phyloP scores from a whole-genome alignment of 2,888 invertebrate species.

The Rambutsinella grinnellia region DNA sequence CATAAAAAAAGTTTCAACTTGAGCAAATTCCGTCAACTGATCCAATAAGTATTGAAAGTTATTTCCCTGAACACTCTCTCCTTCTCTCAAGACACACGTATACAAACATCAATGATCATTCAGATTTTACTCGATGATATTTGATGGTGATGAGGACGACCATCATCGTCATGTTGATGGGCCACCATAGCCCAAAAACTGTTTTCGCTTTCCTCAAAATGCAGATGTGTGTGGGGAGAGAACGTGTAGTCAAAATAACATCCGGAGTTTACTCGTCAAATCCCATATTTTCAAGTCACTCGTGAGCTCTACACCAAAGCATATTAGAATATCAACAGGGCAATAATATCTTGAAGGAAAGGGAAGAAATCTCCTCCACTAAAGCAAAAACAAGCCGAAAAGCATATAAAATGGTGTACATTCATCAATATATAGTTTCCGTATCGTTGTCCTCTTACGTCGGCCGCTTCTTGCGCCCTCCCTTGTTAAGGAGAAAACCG shows the following conservation, averaged over 20 bases:
- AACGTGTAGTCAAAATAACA: conserved; percentile 33
- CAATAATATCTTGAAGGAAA: conserved; percentile 44
- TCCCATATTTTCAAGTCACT: conserved; percentile 26
- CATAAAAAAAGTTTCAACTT: conserved; percentile 51
- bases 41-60: conserved; percentile 43
- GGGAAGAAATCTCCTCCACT: not conserved
- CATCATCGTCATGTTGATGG: conserved; percentile 23
- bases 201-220: not conserved
- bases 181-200: conserved; percentile 20
- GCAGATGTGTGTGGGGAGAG: conserved; percentile 24
- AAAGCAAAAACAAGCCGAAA: conserved; percentile 35
- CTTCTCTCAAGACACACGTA: not conserved
- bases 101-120: conserved; percentile 56
- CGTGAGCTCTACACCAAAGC: not conserved
- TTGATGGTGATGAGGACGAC: conserved; percentile 37
- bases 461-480: conserved; percentile 33
- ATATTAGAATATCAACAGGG: conserved; percentile 36
- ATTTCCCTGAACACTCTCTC: conserved; percentile 13
- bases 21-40: conserved; percentile 49
- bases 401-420: conserved; percentile 5
- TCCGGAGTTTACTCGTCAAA: conserved; percentile 45
- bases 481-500: not conserved
- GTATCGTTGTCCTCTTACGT: not conserved
- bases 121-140: conserved; percentile 18
- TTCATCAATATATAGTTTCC: conserved; percentile 38